A percentile compares a stretch with the other conserved stretches of the same genome.
phyloP scores from a whole-genome alignment of 2,113 vertebrate species.

The Sialia sialis region DNA sequence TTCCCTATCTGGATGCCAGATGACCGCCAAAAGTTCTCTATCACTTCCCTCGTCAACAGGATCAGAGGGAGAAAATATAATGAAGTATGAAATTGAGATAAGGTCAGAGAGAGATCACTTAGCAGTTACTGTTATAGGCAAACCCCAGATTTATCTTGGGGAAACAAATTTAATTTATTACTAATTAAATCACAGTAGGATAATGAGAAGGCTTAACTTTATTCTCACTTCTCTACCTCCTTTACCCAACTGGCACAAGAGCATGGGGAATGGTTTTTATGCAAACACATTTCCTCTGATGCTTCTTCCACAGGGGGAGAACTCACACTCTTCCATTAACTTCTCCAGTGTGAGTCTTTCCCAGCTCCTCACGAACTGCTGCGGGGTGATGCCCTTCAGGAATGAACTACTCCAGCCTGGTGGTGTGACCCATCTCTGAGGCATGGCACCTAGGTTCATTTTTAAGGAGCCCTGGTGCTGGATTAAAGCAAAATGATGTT shows the following conservation, averaged over 20 bases:
- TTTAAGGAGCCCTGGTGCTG: not conserved
- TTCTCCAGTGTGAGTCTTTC: not conserved
- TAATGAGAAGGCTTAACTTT: not conserved
- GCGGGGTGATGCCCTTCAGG: not conserved
- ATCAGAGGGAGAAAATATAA: not conserved
- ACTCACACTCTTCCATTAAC: too few relatives aligned
- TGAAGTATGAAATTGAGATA: not conserved
- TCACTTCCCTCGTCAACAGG: fast-evolving
- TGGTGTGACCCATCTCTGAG: not conserved
- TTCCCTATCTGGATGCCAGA: not conserved
- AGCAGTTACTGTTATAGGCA: not conserved
- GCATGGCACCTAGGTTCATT: fast-evolving
- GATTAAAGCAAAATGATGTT: not conserved
- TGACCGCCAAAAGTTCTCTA: not conserved
- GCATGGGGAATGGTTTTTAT: not conserved
- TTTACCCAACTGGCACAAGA: not conserved
- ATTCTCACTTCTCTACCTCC: not conserved
- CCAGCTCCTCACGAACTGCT: not conserved
- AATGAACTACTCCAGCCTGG: not conserved
- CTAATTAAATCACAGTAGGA: not conserved
- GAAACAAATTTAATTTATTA: not conserved
- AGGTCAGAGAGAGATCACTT: not conserved
- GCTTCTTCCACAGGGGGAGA: too few relatives aligned
- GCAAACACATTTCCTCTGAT: too few relatives aligned
- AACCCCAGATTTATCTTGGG: not conserved